These are phyloP conservation scores for Drosophila repletoides DNA, from an alignment of 1,140 invertebrate genomes.

Conservation along the genomic window DNA sequence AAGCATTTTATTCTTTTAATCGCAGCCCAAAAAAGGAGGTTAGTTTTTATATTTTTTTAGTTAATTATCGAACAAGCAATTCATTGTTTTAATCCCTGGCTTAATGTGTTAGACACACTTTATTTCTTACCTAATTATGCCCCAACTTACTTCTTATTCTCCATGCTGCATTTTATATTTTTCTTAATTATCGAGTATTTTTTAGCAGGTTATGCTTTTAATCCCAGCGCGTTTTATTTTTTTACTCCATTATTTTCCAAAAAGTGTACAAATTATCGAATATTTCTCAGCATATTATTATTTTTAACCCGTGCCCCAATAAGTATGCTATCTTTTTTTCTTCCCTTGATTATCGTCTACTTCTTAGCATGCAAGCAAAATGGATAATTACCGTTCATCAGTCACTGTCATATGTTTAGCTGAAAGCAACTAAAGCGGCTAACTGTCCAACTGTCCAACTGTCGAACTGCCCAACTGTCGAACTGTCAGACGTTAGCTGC, in stretches of 20 bases:
- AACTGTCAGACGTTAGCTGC: constrained; percentile 28
- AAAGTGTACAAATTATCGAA: too few species aligned
- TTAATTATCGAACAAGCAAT: too few species aligned
- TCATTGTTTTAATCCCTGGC: too few species aligned
- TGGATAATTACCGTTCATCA: constrained; percentile 20
- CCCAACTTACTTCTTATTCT: too few species aligned
- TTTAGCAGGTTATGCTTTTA: too few species aligned
- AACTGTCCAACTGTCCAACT: constrained; percentile 24
- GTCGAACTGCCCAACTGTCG: constrained; percentile 15
- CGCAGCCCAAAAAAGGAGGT: constrained; percentile 18
- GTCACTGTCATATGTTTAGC: constrained; percentile 3
- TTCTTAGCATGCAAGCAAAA: constrained; percentile 16
- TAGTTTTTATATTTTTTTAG: constrained; percentile 7
- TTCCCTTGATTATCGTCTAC: constrained; percentile 15
- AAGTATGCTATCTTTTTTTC: constrained; percentile 24
- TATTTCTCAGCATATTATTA: too few species aligned
- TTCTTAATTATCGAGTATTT: too few species aligned
- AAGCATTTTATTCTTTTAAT: constrained; percentile 6
- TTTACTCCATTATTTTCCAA: too few species aligned
- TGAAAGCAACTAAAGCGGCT: neutral
- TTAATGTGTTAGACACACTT: too few species aligned
- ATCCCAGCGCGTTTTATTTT: too few species aligned
- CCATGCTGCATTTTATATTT: too few species aligned
- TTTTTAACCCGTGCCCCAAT: neutral
- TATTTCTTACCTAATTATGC: too few species aligned